These are phyloP conservation scores for Chroicocephalus ridibundus DNA, from an alignment of 2,113 vertebrate genomes.

Conservation along the genomic window DNA sequence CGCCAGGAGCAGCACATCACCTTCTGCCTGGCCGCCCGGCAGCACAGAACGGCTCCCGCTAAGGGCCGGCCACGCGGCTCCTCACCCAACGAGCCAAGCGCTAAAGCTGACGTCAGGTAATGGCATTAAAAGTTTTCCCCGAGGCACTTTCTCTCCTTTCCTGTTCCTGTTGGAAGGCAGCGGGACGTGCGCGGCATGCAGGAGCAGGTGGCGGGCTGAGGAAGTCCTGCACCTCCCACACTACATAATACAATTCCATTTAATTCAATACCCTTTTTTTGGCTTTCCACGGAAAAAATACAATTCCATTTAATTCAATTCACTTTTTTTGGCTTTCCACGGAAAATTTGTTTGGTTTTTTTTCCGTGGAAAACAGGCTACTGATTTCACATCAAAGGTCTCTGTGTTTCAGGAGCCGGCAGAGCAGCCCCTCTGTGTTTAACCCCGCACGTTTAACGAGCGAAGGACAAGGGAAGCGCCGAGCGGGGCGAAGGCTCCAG, in stretches of 20 bases:
- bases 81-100: not conserved
- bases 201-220: not conserved
- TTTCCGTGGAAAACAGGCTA: not conserved
- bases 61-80: rapidly evolving
- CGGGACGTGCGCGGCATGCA: not conserved
- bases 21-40: not conserved
- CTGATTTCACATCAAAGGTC: not conserved
- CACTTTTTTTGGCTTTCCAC: not conserved
- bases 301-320: not conserved
- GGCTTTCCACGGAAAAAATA: not conserved
- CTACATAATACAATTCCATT: not conserved
- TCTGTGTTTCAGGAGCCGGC: not conserved
- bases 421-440: not conserved
- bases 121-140: not conserved
- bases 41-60: not conserved
- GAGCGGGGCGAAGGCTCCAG: not conserved
- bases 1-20: not conserved
- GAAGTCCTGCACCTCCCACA: not conserved
- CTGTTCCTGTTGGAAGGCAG: not conserved
- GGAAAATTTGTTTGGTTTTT: not conserved
- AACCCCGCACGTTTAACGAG: not conserved
- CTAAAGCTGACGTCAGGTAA: not conserved
- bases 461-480: not conserved
- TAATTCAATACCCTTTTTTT: not conserved
- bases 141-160: not conserved